phyloP scores from a whole-genome alignment of 2,113 vertebrate species.

The Serinus canaria region DNA sequence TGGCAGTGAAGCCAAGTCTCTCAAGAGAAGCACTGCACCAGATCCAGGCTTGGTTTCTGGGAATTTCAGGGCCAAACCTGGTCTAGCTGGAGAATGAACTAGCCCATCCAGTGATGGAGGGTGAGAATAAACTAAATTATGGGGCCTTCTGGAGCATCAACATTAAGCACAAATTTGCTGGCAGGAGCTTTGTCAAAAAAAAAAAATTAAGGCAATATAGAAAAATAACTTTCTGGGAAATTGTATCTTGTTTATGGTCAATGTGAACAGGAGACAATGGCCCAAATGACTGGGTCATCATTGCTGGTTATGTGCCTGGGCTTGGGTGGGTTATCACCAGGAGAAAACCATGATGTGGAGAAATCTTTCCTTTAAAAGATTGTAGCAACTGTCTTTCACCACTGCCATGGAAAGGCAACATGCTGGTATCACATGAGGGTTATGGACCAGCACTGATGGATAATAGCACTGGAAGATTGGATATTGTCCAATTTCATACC shows the following conservation, averaged over 20 bases:
- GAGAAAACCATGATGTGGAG: background rate
- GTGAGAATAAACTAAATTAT: background rate
- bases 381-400: background rate
- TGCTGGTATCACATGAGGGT: background rate
- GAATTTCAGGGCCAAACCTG: background rate
- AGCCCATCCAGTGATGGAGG: background rate
- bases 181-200: background rate
- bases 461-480: background rate
- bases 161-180: background rate
- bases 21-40: background rate
- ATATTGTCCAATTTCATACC: background rate
- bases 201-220: background rate
- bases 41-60: background rate
- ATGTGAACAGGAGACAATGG: background rate
- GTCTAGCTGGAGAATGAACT: background rate
- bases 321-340: background rate
- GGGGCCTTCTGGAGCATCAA: background rate
- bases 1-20: background rate
- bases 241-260: background rate
- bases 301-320: background rate
- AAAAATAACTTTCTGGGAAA: background rate
- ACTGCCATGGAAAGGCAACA: background rate
- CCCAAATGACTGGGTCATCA: rapidly evolving
- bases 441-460: background rate
- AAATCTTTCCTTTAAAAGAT: background rate